These are phyloP conservation scores for Himalopsyche japonica DNA, from an alignment of 2,888 invertebrate species.

Conservation along the genomic window DNA sequence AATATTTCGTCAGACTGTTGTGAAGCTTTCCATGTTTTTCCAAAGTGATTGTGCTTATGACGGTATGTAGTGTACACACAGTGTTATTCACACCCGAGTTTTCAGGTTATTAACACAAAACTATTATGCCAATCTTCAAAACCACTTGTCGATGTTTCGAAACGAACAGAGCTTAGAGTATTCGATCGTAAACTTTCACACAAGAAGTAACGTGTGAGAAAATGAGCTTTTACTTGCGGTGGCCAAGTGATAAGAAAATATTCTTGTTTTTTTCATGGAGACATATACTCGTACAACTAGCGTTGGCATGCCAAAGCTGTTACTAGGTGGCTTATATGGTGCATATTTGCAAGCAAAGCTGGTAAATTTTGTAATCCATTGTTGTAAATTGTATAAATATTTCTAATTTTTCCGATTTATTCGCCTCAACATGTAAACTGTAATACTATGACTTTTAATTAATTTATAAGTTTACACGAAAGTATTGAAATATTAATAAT, in stretches of 20 bases:
- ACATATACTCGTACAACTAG: too few relatives aligned
- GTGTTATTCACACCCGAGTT: neutral
- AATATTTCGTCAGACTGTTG: neutral
- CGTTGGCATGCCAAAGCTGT: too few relatives aligned
- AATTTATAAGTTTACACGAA: too few relatives aligned
- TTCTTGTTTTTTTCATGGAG: too few relatives aligned
- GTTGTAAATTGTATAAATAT: too few relatives aligned
- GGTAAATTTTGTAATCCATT: too few relatives aligned
- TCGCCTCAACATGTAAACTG: too few relatives aligned
- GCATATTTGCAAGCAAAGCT: too few relatives aligned
- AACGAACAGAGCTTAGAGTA: neutral
- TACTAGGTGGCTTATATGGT: too few relatives aligned
- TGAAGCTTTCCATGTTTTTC: neutral
- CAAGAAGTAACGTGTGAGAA: neutral
- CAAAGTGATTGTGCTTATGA: neutral
- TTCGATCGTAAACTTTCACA: neutral
- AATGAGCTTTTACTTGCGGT: neutral
- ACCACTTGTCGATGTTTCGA: neutral
- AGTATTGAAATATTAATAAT: too few relatives aligned
- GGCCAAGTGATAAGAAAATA: neutral
- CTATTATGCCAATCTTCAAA: neutral
- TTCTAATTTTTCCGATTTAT: too few relatives aligned
- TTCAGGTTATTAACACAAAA: neutral
- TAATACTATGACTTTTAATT: too few relatives aligned
- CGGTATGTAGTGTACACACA: neutral